phyloP scores from a whole-genome alignment of 1,140 invertebrate species.

The Coboldia fuscipes region DNA sequence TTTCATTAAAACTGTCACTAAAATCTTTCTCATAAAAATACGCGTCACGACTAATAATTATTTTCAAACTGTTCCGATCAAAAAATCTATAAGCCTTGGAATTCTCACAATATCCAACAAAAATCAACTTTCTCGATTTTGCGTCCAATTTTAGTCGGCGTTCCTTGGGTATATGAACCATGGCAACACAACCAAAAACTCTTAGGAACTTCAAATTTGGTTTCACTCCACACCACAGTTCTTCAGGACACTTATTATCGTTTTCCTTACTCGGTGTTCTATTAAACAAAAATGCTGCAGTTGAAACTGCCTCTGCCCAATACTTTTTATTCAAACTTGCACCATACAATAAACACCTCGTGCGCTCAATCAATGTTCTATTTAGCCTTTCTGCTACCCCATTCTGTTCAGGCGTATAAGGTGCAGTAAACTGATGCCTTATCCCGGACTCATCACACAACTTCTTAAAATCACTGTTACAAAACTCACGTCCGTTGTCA shows the following conservation, averaged over 20 bases:
- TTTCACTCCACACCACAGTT: neutral
- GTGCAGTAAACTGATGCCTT: slow-evolving; percentile 14
- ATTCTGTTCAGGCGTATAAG: slow-evolving; percentile 26
- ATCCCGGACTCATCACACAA: slow-evolving; percentile 11
- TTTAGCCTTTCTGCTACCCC: slow-evolving; percentile 7
- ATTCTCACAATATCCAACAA: neutral
- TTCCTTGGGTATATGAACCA: neutral
- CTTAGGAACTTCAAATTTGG: neutral
- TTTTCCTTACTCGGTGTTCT: slow-evolving; percentile 8
- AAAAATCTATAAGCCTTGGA: slow-evolving; percentile 11
- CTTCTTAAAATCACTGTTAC: slow-evolving; percentile 15
- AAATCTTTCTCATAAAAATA: neutral
- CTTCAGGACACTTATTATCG: neutral
- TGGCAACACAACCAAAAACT: neutral
- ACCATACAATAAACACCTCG: neutral
- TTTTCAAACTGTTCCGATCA: neutral
- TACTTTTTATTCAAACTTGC: neutral
- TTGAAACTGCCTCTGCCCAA: neutral
- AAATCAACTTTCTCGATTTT: neutral
- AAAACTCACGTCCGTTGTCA: slow-evolving; percentile 23
- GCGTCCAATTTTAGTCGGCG: neutral
- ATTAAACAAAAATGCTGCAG: neutral
- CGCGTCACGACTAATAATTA: neutral
- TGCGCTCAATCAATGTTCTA: neutral
- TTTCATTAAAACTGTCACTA: neutral